A percentile compares a stretch with the other conserved stretches of the same genome.
Conservation (phyloP, 92 coral and sea anemone species). For the Parazoanthus atlanticus region DNA sequence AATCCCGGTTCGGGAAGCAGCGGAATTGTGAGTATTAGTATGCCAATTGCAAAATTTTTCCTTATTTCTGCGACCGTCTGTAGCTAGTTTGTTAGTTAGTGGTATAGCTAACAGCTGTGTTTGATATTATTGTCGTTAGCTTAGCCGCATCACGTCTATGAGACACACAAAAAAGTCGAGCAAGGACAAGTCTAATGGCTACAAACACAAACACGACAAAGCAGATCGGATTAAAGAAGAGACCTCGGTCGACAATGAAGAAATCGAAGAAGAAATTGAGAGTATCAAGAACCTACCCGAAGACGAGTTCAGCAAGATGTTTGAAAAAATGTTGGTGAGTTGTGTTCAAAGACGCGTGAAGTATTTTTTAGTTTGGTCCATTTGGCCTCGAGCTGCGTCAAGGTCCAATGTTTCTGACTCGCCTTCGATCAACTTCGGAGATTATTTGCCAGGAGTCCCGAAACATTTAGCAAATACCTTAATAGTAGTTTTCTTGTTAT, state of each 20-base stretch:
- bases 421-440: neutral
- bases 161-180: constrained; percentile 44
- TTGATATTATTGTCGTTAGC: constrained; percentile 17
- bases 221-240: constrained; percentile 44
- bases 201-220: constrained; percentile 30
- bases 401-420: constrained; percentile 13
- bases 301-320: constrained; percentile 41
- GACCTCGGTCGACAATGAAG: constrained; percentile 29
- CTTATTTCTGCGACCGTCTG: neutral
- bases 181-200: constrained; percentile 38
- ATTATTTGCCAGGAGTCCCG: neutral
- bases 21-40: constrained; percentile 34
- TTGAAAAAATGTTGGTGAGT: constrained; percentile 48
- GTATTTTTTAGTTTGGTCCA: neutral
- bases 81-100: neutral
- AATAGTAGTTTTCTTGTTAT: neutral
- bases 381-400: constrained; percentile 22
- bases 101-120: neutral
- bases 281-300: constrained; percentile 31
- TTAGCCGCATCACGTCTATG: constrained; percentile 44
- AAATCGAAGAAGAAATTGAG: constrained; percentile 39
- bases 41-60: neutral
- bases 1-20: constrained; percentile 32
- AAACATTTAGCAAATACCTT: neutral
- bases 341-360: constrained; percentile 28